phyloP scores from a whole-genome alignment of 2,888 invertebrate genomes.

The Noctua comes region DNA sequence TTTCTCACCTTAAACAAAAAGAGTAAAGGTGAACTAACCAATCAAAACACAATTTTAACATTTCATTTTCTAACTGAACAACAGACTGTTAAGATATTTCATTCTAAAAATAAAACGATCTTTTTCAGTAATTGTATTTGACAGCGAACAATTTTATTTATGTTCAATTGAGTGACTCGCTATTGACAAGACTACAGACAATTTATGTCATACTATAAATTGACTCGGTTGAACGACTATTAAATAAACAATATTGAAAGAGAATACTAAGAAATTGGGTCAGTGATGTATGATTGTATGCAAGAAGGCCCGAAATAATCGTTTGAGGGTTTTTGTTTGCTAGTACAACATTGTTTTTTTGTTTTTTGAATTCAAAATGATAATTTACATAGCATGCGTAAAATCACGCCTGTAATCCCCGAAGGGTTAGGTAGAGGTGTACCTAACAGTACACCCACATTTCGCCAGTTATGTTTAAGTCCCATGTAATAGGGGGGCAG shows the following conservation, averaged over 20 bases:
- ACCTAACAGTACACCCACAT: not conserved
- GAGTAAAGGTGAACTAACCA: not conserved
- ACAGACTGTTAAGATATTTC: slow-evolving; percentile 7
- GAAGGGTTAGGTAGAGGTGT: too few relatives aligned
- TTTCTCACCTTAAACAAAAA: not conserved
- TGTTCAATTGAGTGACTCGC: slow-evolving; percentile 46
- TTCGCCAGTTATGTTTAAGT: not conserved
- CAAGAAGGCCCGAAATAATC: not conserved
- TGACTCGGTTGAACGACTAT: slow-evolving; percentile 11
- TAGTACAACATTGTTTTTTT: not conserved
- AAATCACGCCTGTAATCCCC: too few relatives aligned
- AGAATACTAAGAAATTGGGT: slow-evolving; percentile 20
- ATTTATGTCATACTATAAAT: slow-evolving; percentile 38
- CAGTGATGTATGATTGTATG: not conserved
- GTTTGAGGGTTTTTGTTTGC: not conserved
- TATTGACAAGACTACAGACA: slow-evolving; percentile 29
- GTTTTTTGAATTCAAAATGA: not conserved
- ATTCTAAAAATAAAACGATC: slow-evolving; percentile 45
- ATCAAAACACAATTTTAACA: slow-evolving; percentile 2
- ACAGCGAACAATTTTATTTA: slow-evolving; percentile 57
- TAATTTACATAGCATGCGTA: not conserved
- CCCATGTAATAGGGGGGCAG: not conserved
- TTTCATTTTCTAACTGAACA: slow-evolving; percentile 3
- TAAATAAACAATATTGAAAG: slow-evolving; percentile 22
- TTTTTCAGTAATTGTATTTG: slow-evolving; percentile 57